phyloP scores from a whole-genome alignment of 2,888 invertebrate species.

The Laothoe populi region DNA sequence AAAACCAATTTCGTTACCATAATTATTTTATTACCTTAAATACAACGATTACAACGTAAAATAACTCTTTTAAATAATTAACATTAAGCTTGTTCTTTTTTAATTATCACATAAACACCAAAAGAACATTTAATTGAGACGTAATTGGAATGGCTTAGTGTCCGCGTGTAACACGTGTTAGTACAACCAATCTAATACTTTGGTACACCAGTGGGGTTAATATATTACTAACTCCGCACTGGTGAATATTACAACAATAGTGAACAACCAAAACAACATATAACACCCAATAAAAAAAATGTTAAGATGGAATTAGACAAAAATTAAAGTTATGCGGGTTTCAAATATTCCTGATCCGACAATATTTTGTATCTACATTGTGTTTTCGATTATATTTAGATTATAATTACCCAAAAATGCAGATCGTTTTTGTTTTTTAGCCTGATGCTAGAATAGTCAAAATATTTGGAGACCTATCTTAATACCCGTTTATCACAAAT shows the following conservation, averaged over 20 bases:
- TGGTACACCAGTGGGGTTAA: conserved; percentile 13
- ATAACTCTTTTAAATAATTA: conserved; percentile 76
- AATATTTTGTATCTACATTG: too few species aligned
- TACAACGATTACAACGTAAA: conserved; percentile 83
- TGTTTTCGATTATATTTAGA: too few species aligned
- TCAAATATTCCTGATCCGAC: too few species aligned
- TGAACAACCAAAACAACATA: too few species aligned
- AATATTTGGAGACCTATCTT: too few species aligned
- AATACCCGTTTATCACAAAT: too few species aligned
- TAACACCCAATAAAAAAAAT: too few species aligned
- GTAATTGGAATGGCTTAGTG: conserved; percentile 67
- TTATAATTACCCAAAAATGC: too few species aligned
- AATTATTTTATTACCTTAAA: conserved; percentile 70
- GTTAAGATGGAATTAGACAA: too few species aligned
- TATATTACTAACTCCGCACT: background rate
- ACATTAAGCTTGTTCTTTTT: conserved; percentile 80
- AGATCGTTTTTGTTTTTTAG: too few species aligned
- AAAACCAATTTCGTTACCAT: conserved; percentile 20
- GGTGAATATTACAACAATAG: background rate
- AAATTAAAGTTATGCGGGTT: too few species aligned
- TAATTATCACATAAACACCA: conserved; percentile 78
- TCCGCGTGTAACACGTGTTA: conserved; percentile 20
- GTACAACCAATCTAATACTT: conserved; percentile 4
- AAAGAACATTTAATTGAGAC: conserved; percentile 69
- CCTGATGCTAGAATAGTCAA: too few species aligned